Conservation (phyloP, 1,140 invertebrate species). For the Zelostemma sp. region DNA sequence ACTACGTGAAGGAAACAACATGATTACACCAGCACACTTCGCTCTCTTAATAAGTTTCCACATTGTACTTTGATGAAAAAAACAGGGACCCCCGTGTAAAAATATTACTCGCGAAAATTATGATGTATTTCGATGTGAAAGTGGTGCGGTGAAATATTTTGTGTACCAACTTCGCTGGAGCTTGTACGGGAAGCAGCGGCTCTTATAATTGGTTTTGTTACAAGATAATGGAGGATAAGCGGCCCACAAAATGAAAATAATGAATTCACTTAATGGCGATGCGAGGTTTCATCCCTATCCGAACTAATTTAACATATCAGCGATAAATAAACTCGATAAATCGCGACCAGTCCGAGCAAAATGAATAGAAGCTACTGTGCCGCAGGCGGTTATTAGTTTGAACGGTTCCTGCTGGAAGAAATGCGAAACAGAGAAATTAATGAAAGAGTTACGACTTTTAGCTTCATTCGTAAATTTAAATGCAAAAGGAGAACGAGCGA, state of each 20-base stretch:
- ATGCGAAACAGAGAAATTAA: not conserved
- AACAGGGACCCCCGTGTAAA: not conserved
- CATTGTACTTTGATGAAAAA: not conserved
- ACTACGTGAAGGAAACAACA: conserved; percentile 62
- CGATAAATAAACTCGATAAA: conserved; percentile 14
- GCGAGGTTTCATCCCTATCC: conserved; percentile 4
- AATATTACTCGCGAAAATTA: too few species aligned
- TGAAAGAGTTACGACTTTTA: too few species aligned
- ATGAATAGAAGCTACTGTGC: conserved; percentile 17
- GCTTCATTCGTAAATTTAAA: too few species aligned
- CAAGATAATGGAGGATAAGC: conserved; percentile 3
- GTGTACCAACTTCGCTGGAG: not conserved
- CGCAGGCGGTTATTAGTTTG: conserved; percentile 12
- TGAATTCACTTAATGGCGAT: conserved; percentile 4
- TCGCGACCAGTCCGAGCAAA: conserved; percentile 3
- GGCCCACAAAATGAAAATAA: conserved; percentile 4
- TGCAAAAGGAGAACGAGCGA: too few species aligned
- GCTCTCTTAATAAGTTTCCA: not conserved
- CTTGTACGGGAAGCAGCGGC: too few species aligned
- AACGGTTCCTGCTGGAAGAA: not conserved
- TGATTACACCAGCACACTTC: conserved; percentile 54
- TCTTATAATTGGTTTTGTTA: not conserved
- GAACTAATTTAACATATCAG: conserved; percentile 8
- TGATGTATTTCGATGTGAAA: not conserved
- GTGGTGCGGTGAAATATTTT: not conserved